Percentiles rank a stretch among this genome's conserved stretches.
Evolutionary conservation across 2,888 invertebrate genomes (phyloP).

Genomic region (Daptonema setosum): DNA sequence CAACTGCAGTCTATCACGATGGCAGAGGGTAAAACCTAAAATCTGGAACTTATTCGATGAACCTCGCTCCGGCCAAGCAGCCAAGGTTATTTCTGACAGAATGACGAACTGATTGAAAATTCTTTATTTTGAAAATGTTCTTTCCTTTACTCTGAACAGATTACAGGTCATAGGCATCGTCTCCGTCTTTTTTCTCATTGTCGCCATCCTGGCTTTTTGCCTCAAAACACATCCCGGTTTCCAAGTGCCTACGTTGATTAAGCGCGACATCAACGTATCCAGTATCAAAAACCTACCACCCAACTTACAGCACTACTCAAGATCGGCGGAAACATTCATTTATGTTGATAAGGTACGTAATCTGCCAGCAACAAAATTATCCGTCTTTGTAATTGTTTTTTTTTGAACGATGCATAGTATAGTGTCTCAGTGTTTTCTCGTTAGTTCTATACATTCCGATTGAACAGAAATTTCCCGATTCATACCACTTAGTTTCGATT

Average conservation of each 20-base stretch:
- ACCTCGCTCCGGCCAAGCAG: slow-evolving; percentile 85
- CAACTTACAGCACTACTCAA: neutral
- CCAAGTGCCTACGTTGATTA: slow-evolving; percentile 34
- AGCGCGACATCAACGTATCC: neutral
- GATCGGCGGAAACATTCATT: neutral
- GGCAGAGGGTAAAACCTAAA: slow-evolving; percentile 89
- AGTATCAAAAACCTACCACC: neutral
- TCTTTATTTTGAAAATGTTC: neutral
- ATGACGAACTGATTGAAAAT: slow-evolving; percentile 12
- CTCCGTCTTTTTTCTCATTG: slow-evolving; percentile 85
- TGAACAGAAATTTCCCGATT: too few relatives aligned
- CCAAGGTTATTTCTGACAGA: slow-evolving; percentile 53
- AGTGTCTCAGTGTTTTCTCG: too few relatives aligned
- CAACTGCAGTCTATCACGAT: slow-evolving; percentile 46
- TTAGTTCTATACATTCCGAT: too few relatives aligned
- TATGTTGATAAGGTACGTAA: neutral
- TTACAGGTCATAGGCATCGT: slow-evolving; percentile 70
- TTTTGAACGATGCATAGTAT: too few relatives aligned
- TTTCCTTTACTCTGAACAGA: neutral
- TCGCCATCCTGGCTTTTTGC: slow-evolving; percentile 83
- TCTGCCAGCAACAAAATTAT: too few relatives aligned
- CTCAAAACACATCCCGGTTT: slow-evolving; percentile 90
- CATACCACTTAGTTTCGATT: too few relatives aligned
- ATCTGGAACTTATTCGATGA: slow-evolving; percentile 98
- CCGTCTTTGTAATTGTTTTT: neutral